phyloP scores from a whole-genome alignment of 2,888 invertebrate species.

The Ecliptopera silaceata region DNA sequence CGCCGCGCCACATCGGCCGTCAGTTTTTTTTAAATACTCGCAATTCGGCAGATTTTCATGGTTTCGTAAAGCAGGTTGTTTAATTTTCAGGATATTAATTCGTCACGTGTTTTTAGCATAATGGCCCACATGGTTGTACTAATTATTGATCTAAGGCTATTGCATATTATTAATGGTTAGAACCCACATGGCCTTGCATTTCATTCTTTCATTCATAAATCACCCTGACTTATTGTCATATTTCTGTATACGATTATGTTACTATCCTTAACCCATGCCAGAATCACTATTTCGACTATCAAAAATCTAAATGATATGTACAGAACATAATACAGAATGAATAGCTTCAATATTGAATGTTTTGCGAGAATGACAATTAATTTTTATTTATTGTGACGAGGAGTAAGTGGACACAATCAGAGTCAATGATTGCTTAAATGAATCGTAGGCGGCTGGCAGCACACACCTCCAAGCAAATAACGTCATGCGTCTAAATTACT shows the following conservation, averaged over 20 bases:
- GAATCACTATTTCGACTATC: neutral
- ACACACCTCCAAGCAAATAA: constrained; percentile 62
- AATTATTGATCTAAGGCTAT: constrained; percentile 20
- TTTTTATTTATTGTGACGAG: constrained; percentile 44
- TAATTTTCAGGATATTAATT: neutral
- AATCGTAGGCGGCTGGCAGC: constrained; percentile 57
- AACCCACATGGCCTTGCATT: constrained; percentile 28
- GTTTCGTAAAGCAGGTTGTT: no score
- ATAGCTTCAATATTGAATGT: constrained; percentile 16
- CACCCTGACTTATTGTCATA: constrained; percentile 8
- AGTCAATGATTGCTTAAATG: constrained; percentile 73
- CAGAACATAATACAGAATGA: neutral
- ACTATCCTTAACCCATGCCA: neutral
- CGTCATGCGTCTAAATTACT: constrained; percentile 45
- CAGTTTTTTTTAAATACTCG: no score
- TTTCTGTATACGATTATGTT: neutral
- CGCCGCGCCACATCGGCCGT: no score
- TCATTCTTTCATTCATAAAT: constrained; percentile 4
- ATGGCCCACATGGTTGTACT: constrained; percentile 15
- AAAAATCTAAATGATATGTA: neutral
- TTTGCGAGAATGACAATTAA: constrained; percentile 33
- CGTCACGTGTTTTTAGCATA: constrained; percentile 5
- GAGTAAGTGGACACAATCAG: constrained; percentile 66
- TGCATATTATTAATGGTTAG: constrained; percentile 6
- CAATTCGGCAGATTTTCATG: no score